phyloP scores from a whole-genome alignment of 2,797 vertebrate species.

The Pantherophis vulpinus region DNA sequence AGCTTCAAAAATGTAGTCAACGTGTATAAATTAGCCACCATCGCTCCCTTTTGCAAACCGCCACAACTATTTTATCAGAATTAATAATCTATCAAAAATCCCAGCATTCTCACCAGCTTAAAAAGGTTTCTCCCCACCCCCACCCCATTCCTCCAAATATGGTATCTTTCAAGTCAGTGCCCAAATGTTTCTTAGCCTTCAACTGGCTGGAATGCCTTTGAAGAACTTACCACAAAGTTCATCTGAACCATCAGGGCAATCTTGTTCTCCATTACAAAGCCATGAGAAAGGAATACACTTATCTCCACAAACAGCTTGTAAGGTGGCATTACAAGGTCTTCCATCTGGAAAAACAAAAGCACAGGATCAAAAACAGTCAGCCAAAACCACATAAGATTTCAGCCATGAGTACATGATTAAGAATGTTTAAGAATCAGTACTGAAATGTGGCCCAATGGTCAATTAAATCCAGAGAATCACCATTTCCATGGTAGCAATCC shows the following conservation, averaged over 20 bases:
- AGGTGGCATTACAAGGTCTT: conserved; percentile 26
- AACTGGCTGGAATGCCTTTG: too few relatives aligned
- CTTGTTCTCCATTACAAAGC: conserved; percentile 72
- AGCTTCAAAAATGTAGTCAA: neutral
- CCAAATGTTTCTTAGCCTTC: neutral
- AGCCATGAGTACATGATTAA: neutral
- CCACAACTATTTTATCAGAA: neutral
- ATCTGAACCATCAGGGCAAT: conserved; percentile 66
- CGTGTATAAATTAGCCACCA: neutral
- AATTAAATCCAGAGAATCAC: neutral
- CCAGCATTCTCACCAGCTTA: neutral
- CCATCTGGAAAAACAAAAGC: conserved; percentile 24
- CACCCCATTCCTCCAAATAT: neutral
- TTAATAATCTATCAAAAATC: neutral
- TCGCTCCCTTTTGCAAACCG: neutral
- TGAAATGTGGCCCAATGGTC: neutral
- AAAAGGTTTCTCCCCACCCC: neutral
- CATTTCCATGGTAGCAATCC: neutral
- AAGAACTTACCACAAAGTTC: conserved; percentile 69
- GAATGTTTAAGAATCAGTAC: neutral
- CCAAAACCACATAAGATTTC: neutral
- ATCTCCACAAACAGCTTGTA: conserved; percentile 59
- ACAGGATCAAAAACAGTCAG: neutral
- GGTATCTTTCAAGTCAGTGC: neutral
- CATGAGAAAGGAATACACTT: conserved; percentile 69